Conservation (phyloP, 2,113 vertebrate genomes). For the Dasypus novemcinctus region DNA sequence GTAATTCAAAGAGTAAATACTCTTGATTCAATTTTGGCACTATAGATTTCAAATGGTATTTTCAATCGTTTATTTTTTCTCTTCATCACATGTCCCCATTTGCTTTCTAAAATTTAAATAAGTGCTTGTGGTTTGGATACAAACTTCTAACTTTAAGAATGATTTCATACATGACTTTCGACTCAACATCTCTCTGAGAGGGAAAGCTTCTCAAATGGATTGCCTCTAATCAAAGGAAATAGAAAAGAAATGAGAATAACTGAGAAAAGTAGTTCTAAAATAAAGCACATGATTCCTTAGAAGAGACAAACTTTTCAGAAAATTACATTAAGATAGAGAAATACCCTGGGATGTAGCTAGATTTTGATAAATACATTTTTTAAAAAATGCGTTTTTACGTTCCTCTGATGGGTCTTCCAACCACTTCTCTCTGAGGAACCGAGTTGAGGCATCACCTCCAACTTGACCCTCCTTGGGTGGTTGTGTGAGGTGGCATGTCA, state of each 20-base stretch:
- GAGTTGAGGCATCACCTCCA: neutral
- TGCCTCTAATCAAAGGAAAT: neutral
- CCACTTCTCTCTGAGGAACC: neutral
- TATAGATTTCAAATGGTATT: neutral
- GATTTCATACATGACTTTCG: neutral
- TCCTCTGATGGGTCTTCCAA: neutral
- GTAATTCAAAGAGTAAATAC: neutral
- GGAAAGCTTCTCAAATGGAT: slow-evolving; percentile 21
- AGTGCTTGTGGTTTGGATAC: neutral
- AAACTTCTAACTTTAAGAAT: neutral
- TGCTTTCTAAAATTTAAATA: neutral
- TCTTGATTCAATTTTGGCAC: neutral
- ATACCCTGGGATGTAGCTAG: neutral
- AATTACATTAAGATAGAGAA: neutral
- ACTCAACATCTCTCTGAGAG: neutral
- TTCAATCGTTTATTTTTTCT: neutral
- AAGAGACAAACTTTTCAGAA: neutral
- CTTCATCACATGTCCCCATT: neutral
- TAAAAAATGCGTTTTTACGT: too few species aligned
- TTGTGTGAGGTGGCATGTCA: neutral
- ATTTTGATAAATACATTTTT: neutral
- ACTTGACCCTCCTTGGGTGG: fast-evolving
- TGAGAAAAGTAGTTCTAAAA: neutral
- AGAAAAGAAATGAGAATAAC: neutral
- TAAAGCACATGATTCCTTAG: neutral